Evolutionary conservation across 53 echinoderm and acorn worm genomes (phyloP), one percentile per base, ranked within the genome.

Genomic region (Echinarachnius parma): DNA sequence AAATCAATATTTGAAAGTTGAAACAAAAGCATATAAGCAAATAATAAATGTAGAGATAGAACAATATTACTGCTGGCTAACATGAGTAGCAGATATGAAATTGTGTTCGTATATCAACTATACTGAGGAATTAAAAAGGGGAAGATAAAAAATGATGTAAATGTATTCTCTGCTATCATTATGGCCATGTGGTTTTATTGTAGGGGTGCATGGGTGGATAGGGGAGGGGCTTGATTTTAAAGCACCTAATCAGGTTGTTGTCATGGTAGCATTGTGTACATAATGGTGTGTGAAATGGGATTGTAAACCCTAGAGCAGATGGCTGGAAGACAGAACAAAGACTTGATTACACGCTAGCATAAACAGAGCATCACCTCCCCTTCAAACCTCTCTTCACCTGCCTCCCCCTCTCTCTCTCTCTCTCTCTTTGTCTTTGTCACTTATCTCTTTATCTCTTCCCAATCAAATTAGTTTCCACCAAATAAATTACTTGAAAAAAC

Each of bases 291-390:
- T 36, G 59, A 59, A 32, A 31, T 59, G 59, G 59, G 34, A 25
- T 7, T 42, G 39, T 37, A 35, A 15, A 28, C 48, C 28, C 4
- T 29, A 21, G 26, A 66, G 66, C 66, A 66, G 66, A 66, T 66
- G 66, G 66, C 62, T 66, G 46, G 24, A 47, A n/a, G 30, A 48
- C 46, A 10, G 47, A 66, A 66, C 66, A 66, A 66, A 66, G 66
- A 66, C 14, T 10, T 15, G 2, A 28, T 66, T 66, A 66, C 47
- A 46, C 47, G 66, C 48, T 18, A 28, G 28, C 18, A n/a, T 49
- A n/a, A 49, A 49, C 50, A 13, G 10, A 4, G 18, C 19, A 49
- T 49, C 11, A 4, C 4, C 18, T 18, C 50, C 19, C 4, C 50
- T 18, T 18, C 50, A 13, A 4, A 9, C 18, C 19, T 49, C 11